Percentiles rank a stretch among this genome's conserved stretches.
phyloP scores from a whole-genome alignment of 2,888 invertebrate genomes.

The Chrysolina oricalcia region DNA sequence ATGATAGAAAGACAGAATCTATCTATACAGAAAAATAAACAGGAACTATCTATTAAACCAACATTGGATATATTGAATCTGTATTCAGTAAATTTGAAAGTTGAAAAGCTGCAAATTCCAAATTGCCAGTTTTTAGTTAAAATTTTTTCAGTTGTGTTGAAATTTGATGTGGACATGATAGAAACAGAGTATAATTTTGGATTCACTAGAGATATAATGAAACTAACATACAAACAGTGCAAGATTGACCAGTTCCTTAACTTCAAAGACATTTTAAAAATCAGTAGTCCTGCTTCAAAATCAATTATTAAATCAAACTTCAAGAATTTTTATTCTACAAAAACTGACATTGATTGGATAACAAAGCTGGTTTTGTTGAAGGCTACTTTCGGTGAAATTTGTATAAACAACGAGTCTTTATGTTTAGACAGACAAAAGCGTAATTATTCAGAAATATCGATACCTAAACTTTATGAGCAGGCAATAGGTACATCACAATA shows the following conservation, averaged over 20 bases:
- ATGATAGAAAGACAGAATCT: slow-evolving; percentile 49
- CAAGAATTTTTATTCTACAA: slow-evolving; percentile 21
- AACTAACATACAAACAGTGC: slow-evolving; percentile 30
- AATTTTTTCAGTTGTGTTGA: not conserved
- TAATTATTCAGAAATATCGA: not conserved
- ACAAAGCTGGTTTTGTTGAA: slow-evolving; percentile 44
- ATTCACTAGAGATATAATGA: slow-evolving; percentile 25
- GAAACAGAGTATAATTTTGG: slow-evolving; percentile 21
- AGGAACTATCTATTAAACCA: slow-evolving; percentile 14
- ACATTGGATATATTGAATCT: not conserved
- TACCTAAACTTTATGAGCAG: not conserved
- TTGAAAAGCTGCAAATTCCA: slow-evolving; percentile 19
- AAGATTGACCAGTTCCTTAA: slow-evolving; percentile 20
- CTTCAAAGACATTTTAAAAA: slow-evolving; percentile 35
- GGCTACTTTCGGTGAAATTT: slow-evolving; percentile 37
- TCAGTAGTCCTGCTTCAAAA: not conserved
- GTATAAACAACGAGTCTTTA: slow-evolving; percentile 15
- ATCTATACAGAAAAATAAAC: slow-evolving; percentile 28
- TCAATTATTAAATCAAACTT: slow-evolving; percentile 22
- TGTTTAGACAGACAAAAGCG: not conserved
- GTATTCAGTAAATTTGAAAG: slow-evolving; percentile 9
- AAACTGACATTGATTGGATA: slow-evolving; percentile 28
- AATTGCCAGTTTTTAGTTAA: slow-evolving; percentile 36
- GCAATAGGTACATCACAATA: not conserved
- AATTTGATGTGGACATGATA: not conserved